These are phyloP conservation scores for Xylocampa areola DNA, from an alignment of 2,888 invertebrate genomes.

Conservation along the genomic window DNA sequence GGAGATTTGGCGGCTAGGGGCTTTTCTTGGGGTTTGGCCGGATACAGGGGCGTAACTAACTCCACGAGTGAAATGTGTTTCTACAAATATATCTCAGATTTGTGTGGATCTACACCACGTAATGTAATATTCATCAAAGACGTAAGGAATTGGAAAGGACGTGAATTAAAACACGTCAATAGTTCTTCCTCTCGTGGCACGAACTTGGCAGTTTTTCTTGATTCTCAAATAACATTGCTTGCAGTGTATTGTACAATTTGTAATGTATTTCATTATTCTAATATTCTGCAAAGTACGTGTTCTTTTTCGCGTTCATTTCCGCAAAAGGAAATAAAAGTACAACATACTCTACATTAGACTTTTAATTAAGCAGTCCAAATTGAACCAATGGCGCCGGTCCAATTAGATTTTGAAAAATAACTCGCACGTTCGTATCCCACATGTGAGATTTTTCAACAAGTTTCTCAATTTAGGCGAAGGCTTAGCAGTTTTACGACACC, in stretches of 20 bases:
- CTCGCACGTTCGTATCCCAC: slow-evolving; percentile 69
- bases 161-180: slow-evolving; percentile 51
- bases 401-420: slow-evolving; percentile 62
- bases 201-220: slow-evolving; percentile 28
- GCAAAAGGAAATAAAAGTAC: slow-evolving; percentile 17
- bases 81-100: slow-evolving; percentile 77
- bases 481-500: slow-evolving; percentile 82
- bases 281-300: slow-evolving; percentile 10
- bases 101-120: slow-evolving; percentile 66
- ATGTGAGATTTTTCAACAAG: slow-evolving; percentile 84
- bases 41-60: slow-evolving; percentile 80
- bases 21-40: slow-evolving; percentile 72
- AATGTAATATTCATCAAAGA: slow-evolving; percentile 55
- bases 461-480: slow-evolving; percentile 82
- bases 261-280: slow-evolving; percentile 12
- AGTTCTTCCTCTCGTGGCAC: slow-evolving; percentile 29
- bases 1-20: slow-evolving; percentile 74
- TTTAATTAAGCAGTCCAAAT: slow-evolving; percentile 32
- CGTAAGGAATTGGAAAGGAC: slow-evolving; percentile 18
- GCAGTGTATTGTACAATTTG: slow-evolving; percentile 23
- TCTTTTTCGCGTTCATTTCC: slow-evolving; percentile 16
- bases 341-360: slow-evolving; percentile 7
- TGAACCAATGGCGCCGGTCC: slow-evolving; percentile 31
- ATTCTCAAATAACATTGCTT: slow-evolving; percentile 26
- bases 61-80: slow-evolving; percentile 80